Evolutionary conservation across 2,888 invertebrate species (phyloP).

Genomic region (Stegana nigrithorax): DNA sequence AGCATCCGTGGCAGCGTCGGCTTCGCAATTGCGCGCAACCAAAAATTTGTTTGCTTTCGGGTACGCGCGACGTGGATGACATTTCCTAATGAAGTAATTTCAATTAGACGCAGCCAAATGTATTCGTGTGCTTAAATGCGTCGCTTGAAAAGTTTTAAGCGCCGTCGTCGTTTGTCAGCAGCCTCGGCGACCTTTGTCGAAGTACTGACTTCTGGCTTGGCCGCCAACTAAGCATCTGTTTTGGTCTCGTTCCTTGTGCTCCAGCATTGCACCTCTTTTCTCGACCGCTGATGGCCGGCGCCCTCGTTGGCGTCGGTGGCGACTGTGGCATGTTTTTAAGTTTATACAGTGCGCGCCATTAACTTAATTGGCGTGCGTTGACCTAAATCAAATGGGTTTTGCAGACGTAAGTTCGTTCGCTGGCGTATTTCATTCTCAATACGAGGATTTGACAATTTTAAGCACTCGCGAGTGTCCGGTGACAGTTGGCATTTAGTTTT

Average conservation of each 20-base stretch:
- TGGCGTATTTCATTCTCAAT: not conserved
- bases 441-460: constrained; percentile 13
- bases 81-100: constrained; percentile 56
- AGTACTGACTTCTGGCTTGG: constrained; percentile 7
- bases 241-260: not conserved
- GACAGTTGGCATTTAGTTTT: constrained; percentile 16
- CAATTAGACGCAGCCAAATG: constrained; percentile 39
- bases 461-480: constrained; percentile 7
- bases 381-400: constrained; percentile 44
- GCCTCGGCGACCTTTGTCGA: not conserved
- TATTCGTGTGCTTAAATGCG: constrained; percentile 12
- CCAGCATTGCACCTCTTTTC: not conserved
- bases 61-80: not conserved
- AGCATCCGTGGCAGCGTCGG: constrained; percentile 4
- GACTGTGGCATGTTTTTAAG: constrained; percentile 14
- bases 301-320: not conserved
- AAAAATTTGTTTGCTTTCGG: constrained; percentile 18
- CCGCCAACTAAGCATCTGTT: too few relatives aligned
- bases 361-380: constrained; percentile 34
- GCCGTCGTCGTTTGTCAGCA: not conserved
- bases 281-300: too few relatives aligned
- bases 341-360: constrained; percentile 28
- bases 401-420: not conserved
- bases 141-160: not conserved
- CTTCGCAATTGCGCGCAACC: not conserved